Evolutionary conservation across 1,140 invertebrate species (phyloP), one percentile per base, ranked within the genome.

Genomic region (Callitettix versicolor): DNA sequence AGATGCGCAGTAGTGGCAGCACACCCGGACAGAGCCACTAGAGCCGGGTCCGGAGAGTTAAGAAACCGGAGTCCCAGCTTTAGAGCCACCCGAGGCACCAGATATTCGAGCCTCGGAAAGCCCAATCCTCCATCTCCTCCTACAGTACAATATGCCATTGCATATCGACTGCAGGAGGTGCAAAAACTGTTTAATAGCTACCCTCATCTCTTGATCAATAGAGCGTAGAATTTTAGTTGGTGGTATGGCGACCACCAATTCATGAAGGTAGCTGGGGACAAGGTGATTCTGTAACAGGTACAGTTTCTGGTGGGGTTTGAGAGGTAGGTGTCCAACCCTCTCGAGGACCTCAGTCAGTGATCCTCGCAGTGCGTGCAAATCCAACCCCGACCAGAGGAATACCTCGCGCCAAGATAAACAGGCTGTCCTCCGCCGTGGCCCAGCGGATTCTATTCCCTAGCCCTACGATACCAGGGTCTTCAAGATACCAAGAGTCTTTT

Each of bases 391-490:
- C 46, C 12, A 47, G 14, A 18, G n/a, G 21, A 38, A 20, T 33
- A 53, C 20, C 34, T 40, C 34, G 21, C 9, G 26, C 61, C 64
- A 1, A 65, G 56, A 24, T 64, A 65, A 7, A 12, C 41, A 65
- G 38, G 18, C n/a, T 14, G n/a, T 34, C 14, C 15, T 17, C 17
- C 38, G 26, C 14, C 3, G 33, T 33, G 17, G 43, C 43, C 2
- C 6, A 5, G 6, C 18, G 53, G 21, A 62, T 34, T 2, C 4
- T 21, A 6, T 44, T 55, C 0, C 21, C 52, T 2, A 21, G 40
- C 1, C 46, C n/a, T 0, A 3, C 17, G 0, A 60, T n/a, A 1
- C 34, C 21, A 0, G 61, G 61, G 24, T 62, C 50, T 24, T 12
- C 26, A 0, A 50, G 9, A 22, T 57, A 59, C 42, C 53, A 62